phyloP scores from a whole-genome alignment of 1,140 invertebrate species.

The Orius insidiosus region DNA sequence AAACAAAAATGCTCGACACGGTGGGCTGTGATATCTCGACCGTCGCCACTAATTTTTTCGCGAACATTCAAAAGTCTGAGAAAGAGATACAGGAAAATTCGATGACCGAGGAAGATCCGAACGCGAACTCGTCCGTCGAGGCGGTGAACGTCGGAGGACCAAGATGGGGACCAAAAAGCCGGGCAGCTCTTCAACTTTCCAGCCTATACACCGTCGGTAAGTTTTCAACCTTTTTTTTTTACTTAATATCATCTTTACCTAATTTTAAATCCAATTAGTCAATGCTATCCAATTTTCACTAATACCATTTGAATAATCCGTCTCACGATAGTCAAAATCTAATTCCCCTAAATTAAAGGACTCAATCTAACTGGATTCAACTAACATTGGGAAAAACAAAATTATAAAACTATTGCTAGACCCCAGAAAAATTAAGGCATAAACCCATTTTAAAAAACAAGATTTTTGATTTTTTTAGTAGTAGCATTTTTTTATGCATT shows the following conservation, averaged over 20 bases:
- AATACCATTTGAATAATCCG: not conserved
- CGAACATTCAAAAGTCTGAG: constrained; percentile 29
- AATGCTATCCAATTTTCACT: not conserved
- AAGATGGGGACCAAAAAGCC: constrained; percentile 87
- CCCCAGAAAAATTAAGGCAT: no score
- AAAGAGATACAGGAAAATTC: constrained; percentile 67
- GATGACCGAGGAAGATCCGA: constrained; percentile 85
- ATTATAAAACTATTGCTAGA: no score
- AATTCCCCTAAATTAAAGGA: no score
- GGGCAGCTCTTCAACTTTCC: constrained; percentile 83
- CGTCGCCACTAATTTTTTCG: no score
- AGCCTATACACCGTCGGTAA: constrained; percentile 83
- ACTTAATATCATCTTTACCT: not conserved
- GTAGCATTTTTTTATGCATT: no score
- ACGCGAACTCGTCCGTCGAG: constrained; percentile 56
- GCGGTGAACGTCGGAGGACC: constrained; percentile 39
- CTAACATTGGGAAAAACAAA: no score
- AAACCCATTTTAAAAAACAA: no score
- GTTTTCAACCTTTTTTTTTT: constrained; percentile 5
- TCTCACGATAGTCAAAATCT: not conserved
- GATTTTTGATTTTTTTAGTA: no score
- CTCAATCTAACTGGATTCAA: no score
- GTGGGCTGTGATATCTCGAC: no score
- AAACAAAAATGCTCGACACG: no score
- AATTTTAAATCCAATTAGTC: no score